Percentiles rank a stretch among this genome's conserved stretches.
These are phyloP conservation scores for Sander vitreus DNA, from an alignment of 2,113 vertebrate genomes.

Conservation along the genomic window DNA sequence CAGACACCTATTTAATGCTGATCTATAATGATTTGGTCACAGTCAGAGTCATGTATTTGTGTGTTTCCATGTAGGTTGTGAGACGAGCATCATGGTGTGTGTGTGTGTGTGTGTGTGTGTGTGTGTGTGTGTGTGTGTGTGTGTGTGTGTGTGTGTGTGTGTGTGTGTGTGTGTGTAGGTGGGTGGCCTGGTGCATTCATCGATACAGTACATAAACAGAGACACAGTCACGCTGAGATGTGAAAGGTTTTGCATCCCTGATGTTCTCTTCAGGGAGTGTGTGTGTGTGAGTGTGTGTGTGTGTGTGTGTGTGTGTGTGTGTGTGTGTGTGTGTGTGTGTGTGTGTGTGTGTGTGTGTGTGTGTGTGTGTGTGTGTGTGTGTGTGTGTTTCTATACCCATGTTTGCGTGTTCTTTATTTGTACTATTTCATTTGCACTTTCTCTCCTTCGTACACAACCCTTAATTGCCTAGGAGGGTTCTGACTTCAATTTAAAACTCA, in stretches of 20 bases:
- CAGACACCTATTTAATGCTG: slow-evolving; percentile 21
- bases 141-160: too few relatives aligned
- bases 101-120: too few relatives aligned
- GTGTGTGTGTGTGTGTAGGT: slow-evolving; percentile 7
- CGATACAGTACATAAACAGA: slow-evolving; percentile 64
- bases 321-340: too few relatives aligned
- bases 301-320: background rate
- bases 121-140: too few relatives aligned
- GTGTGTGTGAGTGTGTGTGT: background rate
- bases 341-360: too few relatives aligned
- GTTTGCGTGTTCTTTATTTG: background rate
- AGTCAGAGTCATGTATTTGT: slow-evolving; percentile 29
- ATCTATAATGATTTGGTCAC: slow-evolving; percentile 17
- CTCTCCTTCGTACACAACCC: slow-evolving; percentile 41
- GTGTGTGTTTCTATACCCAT: background rate
- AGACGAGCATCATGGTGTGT: slow-evolving; percentile 21
- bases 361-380: too few relatives aligned
- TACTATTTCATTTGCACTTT: slow-evolving; percentile 28
- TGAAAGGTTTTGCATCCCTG: slow-evolving; percentile 56
- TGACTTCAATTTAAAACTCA: slow-evolving; percentile 64
- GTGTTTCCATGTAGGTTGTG: slow-evolving; percentile 23
- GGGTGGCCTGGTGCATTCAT: slow-evolving; percentile 46
- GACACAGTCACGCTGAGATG: slow-evolving; percentile 50
- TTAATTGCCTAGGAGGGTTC: slow-evolving; percentile 56
- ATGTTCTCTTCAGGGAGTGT: slow-evolving; percentile 46